phyloP scores from a whole-genome alignment of 2,888 invertebrate genomes.

The Blastobasis adustella region DNA sequence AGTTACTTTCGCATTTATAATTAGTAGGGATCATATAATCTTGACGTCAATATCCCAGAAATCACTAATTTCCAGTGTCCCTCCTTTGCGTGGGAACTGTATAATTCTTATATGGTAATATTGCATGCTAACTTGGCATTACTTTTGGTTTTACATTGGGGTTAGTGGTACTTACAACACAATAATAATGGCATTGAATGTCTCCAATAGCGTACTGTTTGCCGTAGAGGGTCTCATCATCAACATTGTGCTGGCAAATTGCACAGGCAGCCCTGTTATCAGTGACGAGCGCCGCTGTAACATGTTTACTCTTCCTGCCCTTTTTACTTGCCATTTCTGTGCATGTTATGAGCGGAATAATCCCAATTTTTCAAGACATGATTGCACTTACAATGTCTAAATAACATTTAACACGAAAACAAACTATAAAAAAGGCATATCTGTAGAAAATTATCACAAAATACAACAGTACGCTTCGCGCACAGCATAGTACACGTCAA shows the following conservation, averaged over 20 bases:
- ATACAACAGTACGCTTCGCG: no score
- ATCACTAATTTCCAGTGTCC: no score
- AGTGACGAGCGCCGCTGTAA: constrained; percentile 42
- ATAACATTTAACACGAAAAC: neutral
- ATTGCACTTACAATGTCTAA: neutral
- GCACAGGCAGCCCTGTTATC: constrained; percentile 53
- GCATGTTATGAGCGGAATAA: neutral
- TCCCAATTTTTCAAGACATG: neutral
- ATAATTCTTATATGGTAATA: no score
- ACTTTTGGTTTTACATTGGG: no score
- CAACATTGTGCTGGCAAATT: constrained; percentile 66
- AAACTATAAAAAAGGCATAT: neutral
- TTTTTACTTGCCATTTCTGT: constrained; percentile 21
- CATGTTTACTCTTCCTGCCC: constrained; percentile 19
- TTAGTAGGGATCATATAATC: no score
- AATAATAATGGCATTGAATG: constrained; percentile 82
- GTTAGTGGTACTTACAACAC: constrained; percentile 75
- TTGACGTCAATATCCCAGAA: no score
- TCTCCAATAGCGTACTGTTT: constrained; percentile 70
- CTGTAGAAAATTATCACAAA: neutral
- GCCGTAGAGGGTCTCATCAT: constrained; percentile 73
- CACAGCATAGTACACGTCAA: constrained; percentile 5
- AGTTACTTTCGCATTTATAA: no score
- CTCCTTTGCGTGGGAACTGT: no score
- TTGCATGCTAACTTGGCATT: no score